Percentiles rank a stretch among this genome's conserved stretches.
phyloP scores from a whole-genome alignment of 53 echinoderm and acorn worm genomes.

The Arbacia lixula region DNA sequence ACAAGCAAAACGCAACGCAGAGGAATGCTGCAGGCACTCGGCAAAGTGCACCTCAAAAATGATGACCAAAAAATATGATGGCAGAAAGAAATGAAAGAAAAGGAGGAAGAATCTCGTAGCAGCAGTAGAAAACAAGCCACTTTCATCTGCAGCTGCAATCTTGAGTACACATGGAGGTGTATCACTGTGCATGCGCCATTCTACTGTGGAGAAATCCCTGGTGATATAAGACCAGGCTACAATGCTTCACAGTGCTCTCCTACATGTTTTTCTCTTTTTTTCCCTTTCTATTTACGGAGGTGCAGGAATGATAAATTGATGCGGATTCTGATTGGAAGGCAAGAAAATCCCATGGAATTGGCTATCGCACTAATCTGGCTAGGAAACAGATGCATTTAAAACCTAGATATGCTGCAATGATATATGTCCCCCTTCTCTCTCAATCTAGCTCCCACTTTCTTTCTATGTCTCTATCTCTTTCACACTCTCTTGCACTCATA shows the following conservation, averaged over 20 bases:
- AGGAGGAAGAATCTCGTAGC: too few species aligned
- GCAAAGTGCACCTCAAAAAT: too few species aligned
- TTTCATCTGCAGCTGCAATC: conserved; percentile 38
- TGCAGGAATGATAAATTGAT: conserved; percentile 21
- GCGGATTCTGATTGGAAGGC: neutral
- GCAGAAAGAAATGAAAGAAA: too few species aligned
- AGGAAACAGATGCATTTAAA: conserved; percentile 8
- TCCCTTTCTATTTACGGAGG: neutral
- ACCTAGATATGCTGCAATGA: conserved; percentile 3
- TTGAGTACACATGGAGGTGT: too few species aligned
- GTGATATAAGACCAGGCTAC: too few species aligned
- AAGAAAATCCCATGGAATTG: conserved; percentile 15
- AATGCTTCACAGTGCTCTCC: neutral
- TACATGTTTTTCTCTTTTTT: too few species aligned
- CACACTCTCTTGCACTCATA: too few species aligned
- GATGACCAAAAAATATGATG: too few species aligned
- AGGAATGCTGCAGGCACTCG: too few species aligned
- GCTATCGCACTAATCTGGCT: neutral
- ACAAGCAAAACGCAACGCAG: too few species aligned
- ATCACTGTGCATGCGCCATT: neutral
- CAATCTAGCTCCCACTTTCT: too few species aligned
- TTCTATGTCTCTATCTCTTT: too few species aligned
- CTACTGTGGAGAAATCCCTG: conserved; percentile 31
- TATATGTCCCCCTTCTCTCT: neutral
- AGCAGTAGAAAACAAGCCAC: conserved; percentile 27